These are phyloP conservation scores for Scaptomyza graminum DNA, from an alignment of 1,140 invertebrate species.

Conservation along the genomic window DNA sequence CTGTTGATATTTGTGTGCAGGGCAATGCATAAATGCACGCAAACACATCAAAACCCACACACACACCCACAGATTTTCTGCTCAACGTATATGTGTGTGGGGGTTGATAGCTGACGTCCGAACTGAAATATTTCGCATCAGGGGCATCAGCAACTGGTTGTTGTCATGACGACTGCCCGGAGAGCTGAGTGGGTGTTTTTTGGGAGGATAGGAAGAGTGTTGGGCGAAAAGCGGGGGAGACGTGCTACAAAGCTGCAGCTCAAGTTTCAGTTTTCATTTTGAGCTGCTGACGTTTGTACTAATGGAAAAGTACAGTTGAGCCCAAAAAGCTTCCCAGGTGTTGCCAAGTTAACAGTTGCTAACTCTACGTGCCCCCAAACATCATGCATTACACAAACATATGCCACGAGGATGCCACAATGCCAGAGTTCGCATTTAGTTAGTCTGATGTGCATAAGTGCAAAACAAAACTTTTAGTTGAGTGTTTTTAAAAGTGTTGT, in stretches of 20 bases:
- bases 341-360: constrained; percentile 4
- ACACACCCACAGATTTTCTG: background rate
- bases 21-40: constrained; percentile 71
- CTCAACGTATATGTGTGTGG: constrained; percentile 32
- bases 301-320: constrained; percentile 40
- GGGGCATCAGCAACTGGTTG: constrained; percentile 47
- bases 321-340: constrained; percentile 17
- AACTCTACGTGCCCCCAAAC: background rate
- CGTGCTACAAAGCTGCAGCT: constrained; percentile 6
- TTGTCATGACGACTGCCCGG: constrained; percentile 30
- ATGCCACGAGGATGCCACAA: background rate
- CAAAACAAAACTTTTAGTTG: background rate
- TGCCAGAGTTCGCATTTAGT: background rate
- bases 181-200: constrained; percentile 18
- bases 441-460: constrained; percentile 1
- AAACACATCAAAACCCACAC: constrained; percentile 2
- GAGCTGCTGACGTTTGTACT: constrained; percentile 1
- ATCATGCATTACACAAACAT: background rate
- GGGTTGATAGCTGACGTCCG: constrained; percentile 66
- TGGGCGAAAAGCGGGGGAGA: background rate
- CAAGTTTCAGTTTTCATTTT: constrained; percentile 17
- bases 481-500: background rate
- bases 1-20: constrained; percentile 75
- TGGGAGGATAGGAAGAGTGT: background rate
- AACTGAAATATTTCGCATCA: constrained; percentile 53